Base-by-base conservation (phyloP, 2,797 vertebrate species). In the Sebastiscus albofasciatus region DNA sequence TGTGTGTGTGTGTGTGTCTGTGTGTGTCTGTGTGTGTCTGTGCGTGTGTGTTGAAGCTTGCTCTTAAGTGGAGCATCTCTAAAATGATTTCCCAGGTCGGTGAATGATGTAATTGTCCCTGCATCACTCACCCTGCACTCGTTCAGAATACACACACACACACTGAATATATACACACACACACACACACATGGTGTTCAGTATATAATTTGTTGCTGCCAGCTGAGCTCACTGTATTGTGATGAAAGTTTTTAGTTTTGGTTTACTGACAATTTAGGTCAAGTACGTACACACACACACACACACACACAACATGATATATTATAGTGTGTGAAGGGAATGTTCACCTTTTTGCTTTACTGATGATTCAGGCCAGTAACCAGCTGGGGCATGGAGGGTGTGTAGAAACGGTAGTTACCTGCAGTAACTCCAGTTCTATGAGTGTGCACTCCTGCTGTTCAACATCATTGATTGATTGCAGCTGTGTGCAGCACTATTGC, bases 41-140 rank as follows among this genome's bases (percentile, higher is more conserved):
- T 56, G 83, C 29, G 79, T 72, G 39, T 27, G 66, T 46, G 29
- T 5, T 20, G 33, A 46, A 26, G 84, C 72, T 75, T 55, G 72
- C 80, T 82, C 75, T 80, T 81, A 92, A 91, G 89, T 92, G 87
- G 88, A 91, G 91, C 90, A 82, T 93, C 91, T 85, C 87, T 91
- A 89, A 92, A 92, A 89, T 91, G 82, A 93, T 94, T 93, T 92
- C 90, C 85, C 92, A 91, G 87, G 92, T 88, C 67, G 82, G 13
- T 90, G 87, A 90, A 81, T 91, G 89, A 91, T 90, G 88, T 88
- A 91, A 90, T 89, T 88, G 88, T 87, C 84, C 81, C 80, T 81
- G 87, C 90, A 88, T 91, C 87, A 87, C 52, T 89, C 90, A 67
- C 77, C 72, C 82, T 69, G 68, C 69, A 33, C 68, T 46, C 67